These are phyloP conservation scores for Sebastes hubbsi DNA, from an alignment of 2,797 vertebrate genomes.

Conservation along the genomic window DNA sequence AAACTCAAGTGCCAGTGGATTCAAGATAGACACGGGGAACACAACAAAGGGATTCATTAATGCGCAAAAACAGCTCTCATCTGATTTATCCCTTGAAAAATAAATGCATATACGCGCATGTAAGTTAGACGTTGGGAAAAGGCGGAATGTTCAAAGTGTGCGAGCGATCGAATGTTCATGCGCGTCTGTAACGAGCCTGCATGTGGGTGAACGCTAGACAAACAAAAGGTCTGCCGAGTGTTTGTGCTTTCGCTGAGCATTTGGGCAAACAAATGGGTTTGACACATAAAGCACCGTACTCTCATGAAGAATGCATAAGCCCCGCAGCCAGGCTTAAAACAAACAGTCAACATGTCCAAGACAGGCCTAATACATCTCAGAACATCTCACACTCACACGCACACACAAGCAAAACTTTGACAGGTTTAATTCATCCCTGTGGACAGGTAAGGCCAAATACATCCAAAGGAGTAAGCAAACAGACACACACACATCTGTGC, in stretches of 20 bases:
- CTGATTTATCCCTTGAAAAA: conserved; percentile 25
- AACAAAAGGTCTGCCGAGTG: conserved; percentile 73
- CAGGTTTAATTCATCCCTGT: conserved; percentile 74
- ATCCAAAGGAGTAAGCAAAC: conserved; percentile 46
- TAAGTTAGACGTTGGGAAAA: conserved; percentile 16
- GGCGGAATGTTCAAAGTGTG: conserved; percentile 4
- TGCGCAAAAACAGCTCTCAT: background rate
- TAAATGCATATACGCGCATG: background rate
- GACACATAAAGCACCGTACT: conserved; percentile 76
- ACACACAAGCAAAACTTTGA: conserved; percentile 48
- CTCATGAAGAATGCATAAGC: conserved; percentile 82
- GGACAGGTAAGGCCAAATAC: conserved; percentile 76
- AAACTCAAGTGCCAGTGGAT: background rate
- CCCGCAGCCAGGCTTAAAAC: conserved; percentile 76
- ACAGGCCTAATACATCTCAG: conserved; percentile 70
- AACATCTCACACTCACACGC: conserved; percentile 49
- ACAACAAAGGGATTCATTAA: conserved; percentile 52
- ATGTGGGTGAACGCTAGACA: conserved; percentile 50
- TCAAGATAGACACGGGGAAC: background rate
- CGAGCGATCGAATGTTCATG: background rate
- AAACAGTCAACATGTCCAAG: conserved; percentile 74
- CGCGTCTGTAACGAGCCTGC: conserved; percentile 8
- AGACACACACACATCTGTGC: background rate
- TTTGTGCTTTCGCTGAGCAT: conserved; percentile 70
- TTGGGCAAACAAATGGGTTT: conserved; percentile 80